Base-by-base conservation (phyloP, 2,113 vertebrate species). In the Sylvia atricapilla region DNA sequence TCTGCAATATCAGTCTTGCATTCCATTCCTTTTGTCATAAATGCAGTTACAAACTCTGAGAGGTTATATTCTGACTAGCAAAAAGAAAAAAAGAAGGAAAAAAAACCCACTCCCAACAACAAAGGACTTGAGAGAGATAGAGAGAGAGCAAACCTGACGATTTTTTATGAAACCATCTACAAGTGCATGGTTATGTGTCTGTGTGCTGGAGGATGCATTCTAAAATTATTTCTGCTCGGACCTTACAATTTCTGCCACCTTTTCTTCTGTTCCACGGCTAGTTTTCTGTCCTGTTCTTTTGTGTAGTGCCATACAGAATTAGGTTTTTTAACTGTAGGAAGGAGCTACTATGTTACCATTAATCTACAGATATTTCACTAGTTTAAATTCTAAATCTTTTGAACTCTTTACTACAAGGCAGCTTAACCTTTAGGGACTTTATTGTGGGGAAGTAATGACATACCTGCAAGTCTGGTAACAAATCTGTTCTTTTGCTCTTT, bases 401-500 rank as follows among this genome's bases (percentile, higher is more conserved):
- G 10, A 89, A 66, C 46, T 64, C 23, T 52, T 52, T 67, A 33
- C 23, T 69, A 53, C 63, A 56, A 77, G 24, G 22, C 33, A 88
- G 28, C 18, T 7, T 87, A 53, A 59, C 44, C 41, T 60, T 81
- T 39, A 76, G 16, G n/a, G 50, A 21, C 25, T 67, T 75, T 64
- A 15, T 94, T 13, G 72, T 88, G n/a, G 49, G 44, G 60, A 67
- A 43, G 21, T 60, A 62, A 44, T 49, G 31, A 62, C 39, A 87
- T 76, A 82, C 37, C 46, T 87, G 43, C 79, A 91, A 88, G 28
- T 70, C 64, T 7, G 12, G 25, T 85, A 47, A 82, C 68, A 72
- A 69, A 89, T 31, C 33, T 93, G 72, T 96, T 96, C 39, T 96
- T 96, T 97, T 84, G 33, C 43, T 94, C 17, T 89, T 89, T 66